These are phyloP conservation scores for Tetrao urogallus DNA, from an alignment of 2,113 vertebrate genomes.

Conservation along the genomic window DNA sequence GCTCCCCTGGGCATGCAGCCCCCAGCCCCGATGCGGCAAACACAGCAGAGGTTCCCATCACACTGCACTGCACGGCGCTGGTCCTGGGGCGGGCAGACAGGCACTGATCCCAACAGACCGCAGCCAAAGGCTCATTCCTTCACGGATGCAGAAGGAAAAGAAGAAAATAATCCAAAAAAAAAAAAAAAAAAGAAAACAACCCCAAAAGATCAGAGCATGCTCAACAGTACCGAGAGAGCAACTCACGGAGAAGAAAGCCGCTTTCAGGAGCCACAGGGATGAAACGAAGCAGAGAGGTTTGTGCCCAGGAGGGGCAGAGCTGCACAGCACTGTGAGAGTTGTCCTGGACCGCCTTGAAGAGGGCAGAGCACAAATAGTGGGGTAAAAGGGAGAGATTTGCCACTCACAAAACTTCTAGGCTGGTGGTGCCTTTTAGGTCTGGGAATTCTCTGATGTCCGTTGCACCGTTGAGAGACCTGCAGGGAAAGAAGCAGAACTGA, in stretches of 20 bases:
- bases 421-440: slow-evolving; percentile 94
- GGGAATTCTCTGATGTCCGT: slow-evolving; percentile 90
- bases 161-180: not conserved
- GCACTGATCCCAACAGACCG: not conserved
- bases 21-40: not conserved
- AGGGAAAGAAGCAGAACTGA: not conserved
- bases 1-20: not conserved
- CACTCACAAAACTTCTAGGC: slow-evolving; percentile 93
- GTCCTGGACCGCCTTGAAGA: slow-evolving; percentile 9
- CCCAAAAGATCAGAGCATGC: not conserved
- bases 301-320: slow-evolving; percentile 46
- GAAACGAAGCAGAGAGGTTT: slow-evolving; percentile 52
- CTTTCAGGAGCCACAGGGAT: slow-evolving; percentile 42
- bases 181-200: not conserved
- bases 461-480: slow-evolving; percentile 92
- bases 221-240: not conserved
- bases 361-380: slow-evolving; percentile 34
- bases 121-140: not conserved
- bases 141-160: not conserved
- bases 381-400: not conserved
- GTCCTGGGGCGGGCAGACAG: not conserved
- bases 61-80: not conserved
- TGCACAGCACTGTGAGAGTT: slow-evolving; percentile 16
- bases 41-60: not conserved
- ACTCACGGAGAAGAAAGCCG: slow-evolving; percentile 14